Evolutionary conservation across 2,888 invertebrate genomes (phyloP), one percentile per base, ranked within the genome.

Genomic region (Limnephilus marmoratus): DNA sequence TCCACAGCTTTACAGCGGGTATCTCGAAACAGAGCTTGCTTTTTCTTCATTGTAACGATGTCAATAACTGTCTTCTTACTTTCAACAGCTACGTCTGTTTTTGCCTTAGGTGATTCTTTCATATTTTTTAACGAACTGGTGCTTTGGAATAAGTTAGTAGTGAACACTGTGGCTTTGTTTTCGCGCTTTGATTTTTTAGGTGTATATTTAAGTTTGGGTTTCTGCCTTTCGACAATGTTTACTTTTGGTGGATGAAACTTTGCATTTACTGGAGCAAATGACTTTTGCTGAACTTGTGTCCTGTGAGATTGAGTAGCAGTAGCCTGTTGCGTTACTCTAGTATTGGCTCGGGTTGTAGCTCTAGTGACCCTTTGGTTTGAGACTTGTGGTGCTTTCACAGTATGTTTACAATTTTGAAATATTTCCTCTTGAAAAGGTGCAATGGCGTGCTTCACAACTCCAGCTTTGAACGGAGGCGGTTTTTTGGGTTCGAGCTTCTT

Each of bases 261-360:
- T 29, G 97, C 96, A 95, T 96, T 95, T 91, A 94, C 94, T 0
- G 97, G 97, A 15, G 97, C 97, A 95, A 97, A 96, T 0, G 96
- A 96, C 80, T 94, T 89, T n/a, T 90, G 45, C 85, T 83, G 68
- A 41, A 29, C 7, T 41, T 68, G 68, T 37, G 90, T 37, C 85
- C 86, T 90, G 34, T 68, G 88, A 90, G 88, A 24, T n/a, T 68
- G 24, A n/a, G 68, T 68, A n/a, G 68, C 68, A 24, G 68, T 24
- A 68, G 24, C n/a, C 68, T 68, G 68, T n/a, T 85, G 37, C 13
- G 31, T 41, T 7, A 24, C 90, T 89, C 90, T 90, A 5, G 31
- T 41, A 80, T 81, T 90, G 37, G 92, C 92, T 81, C 90, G 90
- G 24, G 93, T 87, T 7, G 91, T 85, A 15, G 93, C 81, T 34